Conservation (phyloP, 2,113 vertebrate genomes). For the Tapirus terrestris region DNA sequence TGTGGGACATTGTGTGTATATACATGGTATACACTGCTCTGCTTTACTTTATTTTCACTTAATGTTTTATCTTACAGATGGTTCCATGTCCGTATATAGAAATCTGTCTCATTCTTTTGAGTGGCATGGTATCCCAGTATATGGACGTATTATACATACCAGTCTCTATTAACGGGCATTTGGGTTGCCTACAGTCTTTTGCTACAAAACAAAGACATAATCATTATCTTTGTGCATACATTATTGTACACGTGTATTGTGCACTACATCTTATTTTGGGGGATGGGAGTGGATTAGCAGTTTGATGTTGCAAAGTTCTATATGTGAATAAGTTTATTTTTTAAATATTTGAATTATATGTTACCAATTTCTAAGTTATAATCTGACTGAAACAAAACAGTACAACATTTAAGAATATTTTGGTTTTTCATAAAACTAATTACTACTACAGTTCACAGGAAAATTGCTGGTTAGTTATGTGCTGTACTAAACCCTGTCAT, state of each 20-base stretch:
- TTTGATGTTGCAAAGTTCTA: not conserved
- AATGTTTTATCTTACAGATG: conserved; percentile 9
- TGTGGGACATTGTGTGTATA: not conserved
- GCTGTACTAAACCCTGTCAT: not conserved
- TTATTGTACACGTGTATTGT: not conserved
- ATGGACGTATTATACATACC: not conserved
- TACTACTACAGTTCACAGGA: not conserved
- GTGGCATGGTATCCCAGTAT: not conserved
- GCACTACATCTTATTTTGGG: not conserved
- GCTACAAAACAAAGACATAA: not conserved
- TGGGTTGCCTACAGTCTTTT: not conserved
- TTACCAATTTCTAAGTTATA: conserved; percentile 19
- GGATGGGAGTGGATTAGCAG: not conserved
- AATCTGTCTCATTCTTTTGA: not conserved
- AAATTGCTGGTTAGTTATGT: conserved; percentile 2
- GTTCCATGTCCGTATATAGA: not conserved
- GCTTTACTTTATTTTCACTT: not conserved
- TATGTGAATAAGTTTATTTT: not conserved
- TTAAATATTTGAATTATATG: not conserved
- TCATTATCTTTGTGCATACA: not conserved
- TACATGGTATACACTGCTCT: not conserved
- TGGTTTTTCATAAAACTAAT: conserved; percentile 37
- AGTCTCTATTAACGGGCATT: not conserved
- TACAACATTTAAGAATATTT: conserved; percentile 1
- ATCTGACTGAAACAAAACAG: conserved; percentile 14